A percentile compares a stretch with the other conserved stretches of the same genome.
Evolutionary conservation across 2,797 vertebrate species (phyloP).

Genomic region (Urocyon cinereoargenteus): DNA sequence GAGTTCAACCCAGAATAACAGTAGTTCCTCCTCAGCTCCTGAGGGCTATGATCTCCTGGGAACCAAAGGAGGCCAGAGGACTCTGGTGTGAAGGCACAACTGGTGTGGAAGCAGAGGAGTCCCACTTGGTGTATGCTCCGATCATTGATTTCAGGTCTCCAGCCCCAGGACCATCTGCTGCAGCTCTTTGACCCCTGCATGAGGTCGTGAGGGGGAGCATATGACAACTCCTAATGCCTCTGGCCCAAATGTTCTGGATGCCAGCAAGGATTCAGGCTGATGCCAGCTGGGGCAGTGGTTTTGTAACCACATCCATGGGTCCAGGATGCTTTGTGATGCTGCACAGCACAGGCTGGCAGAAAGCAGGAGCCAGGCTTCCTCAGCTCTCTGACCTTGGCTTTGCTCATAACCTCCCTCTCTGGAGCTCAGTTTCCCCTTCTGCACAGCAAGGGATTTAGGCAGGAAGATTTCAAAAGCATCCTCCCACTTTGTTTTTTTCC

Average conservation of each 20-base stretch:
- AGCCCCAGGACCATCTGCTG: no score
- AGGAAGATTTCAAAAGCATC: not conserved
- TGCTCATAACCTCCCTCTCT: not conserved
- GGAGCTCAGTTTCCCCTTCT: not conserved
- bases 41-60: not conserved
- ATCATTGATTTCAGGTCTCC: not conserved
- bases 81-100: not conserved
- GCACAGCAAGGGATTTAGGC: not conserved
- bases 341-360: rapidly evolving
- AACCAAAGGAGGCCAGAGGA: not conserved
- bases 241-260: not conserved
- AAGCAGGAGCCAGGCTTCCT: not conserved
- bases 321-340: not conserved
- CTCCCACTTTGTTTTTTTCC: rapidly evolving
- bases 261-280: not conserved
- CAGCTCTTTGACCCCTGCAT: not conserved
- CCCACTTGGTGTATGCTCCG: not conserved
- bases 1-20: not conserved
- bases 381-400: not conserved
- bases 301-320: not conserved
- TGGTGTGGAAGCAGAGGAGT: not conserved
- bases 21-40: not conserved
- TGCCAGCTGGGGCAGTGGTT: not conserved
- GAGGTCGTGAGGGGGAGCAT: no score
- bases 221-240: not conserved